Conservation (phyloP, 64 coral and sea anemone species). For the Dendrophyllia cribrosa region DNA sequence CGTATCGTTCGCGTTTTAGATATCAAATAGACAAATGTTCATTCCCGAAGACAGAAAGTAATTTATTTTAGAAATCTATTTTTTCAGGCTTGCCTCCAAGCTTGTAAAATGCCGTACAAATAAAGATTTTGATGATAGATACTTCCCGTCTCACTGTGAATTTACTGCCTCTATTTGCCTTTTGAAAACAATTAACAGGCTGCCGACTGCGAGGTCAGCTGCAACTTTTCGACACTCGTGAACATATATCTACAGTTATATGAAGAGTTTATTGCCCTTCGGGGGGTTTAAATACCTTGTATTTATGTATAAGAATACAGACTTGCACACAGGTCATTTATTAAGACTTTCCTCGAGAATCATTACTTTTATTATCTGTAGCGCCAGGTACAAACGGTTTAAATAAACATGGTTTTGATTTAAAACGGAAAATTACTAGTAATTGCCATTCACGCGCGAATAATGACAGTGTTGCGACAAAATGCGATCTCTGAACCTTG, state of each 20-base stretch:
- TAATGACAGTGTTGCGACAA: not conserved
- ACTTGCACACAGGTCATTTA: not conserved
- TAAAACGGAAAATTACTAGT: not conserved
- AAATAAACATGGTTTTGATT: not conserved
- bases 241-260: not conserved
- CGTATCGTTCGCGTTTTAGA: not conserved
- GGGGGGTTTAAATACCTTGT: not conserved
- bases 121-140: constrained; percentile 41
- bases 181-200: not conserved
- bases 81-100: constrained; percentile 31
- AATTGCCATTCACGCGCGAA: not conserved
- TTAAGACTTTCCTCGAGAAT: not conserved
- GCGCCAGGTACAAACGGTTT: not conserved
- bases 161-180: constrained; percentile 19
- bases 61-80: constrained; percentile 47
- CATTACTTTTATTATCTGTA: not conserved
- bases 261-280: not conserved
- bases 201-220: not conserved
- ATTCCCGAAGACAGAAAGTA: constrained; percentile 7
- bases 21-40: constrained; percentile 18
- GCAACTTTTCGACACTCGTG: not conserved
- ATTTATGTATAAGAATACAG: not conserved
- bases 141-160: not conserved
- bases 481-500: not conserved
- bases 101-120: constrained; percentile 21